These are phyloP conservation scores for Microctenopoma lineatum DNA, from an alignment of 2,797 vertebrate genomes.

Conservation along the genomic window DNA sequence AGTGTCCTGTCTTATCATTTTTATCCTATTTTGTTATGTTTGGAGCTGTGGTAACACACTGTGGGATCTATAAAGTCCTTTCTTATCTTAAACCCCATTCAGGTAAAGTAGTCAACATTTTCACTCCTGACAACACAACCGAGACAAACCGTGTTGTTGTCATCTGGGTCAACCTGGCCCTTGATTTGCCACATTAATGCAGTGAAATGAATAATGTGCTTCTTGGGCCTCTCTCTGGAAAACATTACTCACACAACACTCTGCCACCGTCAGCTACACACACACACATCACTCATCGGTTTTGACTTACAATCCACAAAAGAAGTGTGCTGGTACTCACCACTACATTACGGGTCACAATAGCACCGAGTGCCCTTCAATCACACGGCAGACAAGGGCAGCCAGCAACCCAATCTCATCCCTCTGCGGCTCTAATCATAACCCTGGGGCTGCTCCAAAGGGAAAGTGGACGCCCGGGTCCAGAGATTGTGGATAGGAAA, in stretches of 20 bases:
- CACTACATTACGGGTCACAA: slow-evolving; percentile 66
- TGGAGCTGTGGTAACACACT: too few species aligned
- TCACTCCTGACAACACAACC: too few species aligned
- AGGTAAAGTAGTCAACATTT: too few species aligned
- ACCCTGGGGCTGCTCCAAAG: slow-evolving; percentile 60
- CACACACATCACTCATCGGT: slow-evolving; percentile 47
- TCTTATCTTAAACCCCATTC: too few species aligned
- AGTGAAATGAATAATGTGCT: slow-evolving; percentile 1
- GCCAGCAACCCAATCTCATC: slow-evolving; percentile 68
- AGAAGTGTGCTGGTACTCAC: slow-evolving; percentile 75
- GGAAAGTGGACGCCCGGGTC: slow-evolving; percentile 72
- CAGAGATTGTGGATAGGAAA: slow-evolving; percentile 67
- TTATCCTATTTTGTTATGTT: too few species aligned
- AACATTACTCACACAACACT: slow-evolving; percentile 11
- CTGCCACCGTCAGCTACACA: slow-evolving; percentile 18
- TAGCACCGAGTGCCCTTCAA: slow-evolving; percentile 66
- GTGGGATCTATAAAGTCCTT: too few species aligned
- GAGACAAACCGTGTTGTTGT: neutral
- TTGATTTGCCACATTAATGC: neutral
- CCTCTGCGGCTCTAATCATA: slow-evolving; percentile 71
- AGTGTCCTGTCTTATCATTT: too few species aligned
- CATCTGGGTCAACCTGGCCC: neutral
- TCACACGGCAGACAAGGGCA: slow-evolving; percentile 61
- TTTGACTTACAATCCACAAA: slow-evolving; percentile 69
- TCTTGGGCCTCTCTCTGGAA: slow-evolving; percentile 29